Conservation (phyloP, 2,113 vertebrate genomes). For the Oryzias woworae region DNA sequence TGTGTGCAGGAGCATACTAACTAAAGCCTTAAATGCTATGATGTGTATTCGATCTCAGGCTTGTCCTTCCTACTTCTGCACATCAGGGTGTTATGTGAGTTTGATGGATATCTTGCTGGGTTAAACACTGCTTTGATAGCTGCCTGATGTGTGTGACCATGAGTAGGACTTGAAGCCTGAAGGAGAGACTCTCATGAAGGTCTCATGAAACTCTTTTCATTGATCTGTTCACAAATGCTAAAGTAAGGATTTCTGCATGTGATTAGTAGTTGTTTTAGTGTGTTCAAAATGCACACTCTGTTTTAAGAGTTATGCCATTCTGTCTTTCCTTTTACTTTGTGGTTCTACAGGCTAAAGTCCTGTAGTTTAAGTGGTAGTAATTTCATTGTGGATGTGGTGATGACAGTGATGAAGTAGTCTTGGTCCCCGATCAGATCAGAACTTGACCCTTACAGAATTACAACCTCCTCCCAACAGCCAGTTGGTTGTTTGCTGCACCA, state of each 20-base stretch:
- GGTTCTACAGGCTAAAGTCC: slow-evolving; percentile 34
- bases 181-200: too few relatives aligned
- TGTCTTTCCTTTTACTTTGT: neutral
- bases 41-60: neutral
- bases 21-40: neutral
- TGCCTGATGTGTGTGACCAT: slow-evolving; percentile 46
- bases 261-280: neutral
- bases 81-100: slow-evolving; percentile 10
- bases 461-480: slow-evolving; percentile 51
- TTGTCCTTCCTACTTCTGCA: slow-evolving; percentile 13
- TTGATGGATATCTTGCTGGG: slow-evolving; percentile 46
- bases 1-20: too few relatives aligned
- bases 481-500: slow-evolving; percentile 46
- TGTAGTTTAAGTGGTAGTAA: slow-evolving; percentile 56
- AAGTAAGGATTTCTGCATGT: too few relatives aligned
- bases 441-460: slow-evolving; percentile 65
- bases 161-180: slow-evolving; percentile 26
- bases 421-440: slow-evolving; percentile 66
- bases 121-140: slow-evolving; percentile 44
- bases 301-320: neutral
- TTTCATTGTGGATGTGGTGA: slow-evolving; percentile 68
- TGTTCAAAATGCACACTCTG: too few relatives aligned
- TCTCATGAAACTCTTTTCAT: too few relatives aligned
- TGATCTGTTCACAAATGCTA: too few relatives aligned
- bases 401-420: slow-evolving; percentile 75